Evolutionary conservation across 2,888 invertebrate genomes (phyloP), one percentile per base, ranked within the genome.

Genomic region (Meghimatium bilineatum): DNA sequence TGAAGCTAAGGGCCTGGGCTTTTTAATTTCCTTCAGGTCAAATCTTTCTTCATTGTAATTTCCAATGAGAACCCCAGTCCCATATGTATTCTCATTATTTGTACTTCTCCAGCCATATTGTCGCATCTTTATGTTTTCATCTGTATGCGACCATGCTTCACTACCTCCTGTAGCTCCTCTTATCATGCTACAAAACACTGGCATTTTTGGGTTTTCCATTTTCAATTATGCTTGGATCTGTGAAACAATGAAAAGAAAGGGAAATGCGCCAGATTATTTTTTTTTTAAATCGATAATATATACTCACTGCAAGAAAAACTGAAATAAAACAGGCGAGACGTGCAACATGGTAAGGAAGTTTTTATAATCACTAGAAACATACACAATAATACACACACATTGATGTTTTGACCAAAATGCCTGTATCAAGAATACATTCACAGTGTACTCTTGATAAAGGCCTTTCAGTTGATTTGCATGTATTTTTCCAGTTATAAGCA

Each of bases 21-120:
- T 86, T 80, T 88, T 90, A 36, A 86, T 86, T 72, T 91, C 86
- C 29, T 88, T 87, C 32, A 92, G 88, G 84, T 93, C 93, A 85
- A 90, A 91, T 82, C 90, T 84, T 49, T 93, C 90, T 81, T 93
- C 93, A 76, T 90, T 90, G 91, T 92, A 93, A 87, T 93, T 93
- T 74, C 93, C 93, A 49, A 93, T 88, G 69, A 93, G 87, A 3
- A 91, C 91, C 17, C 86, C 86, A 49, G 90, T 90, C 29, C 86
- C 72, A 85, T 90, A 92, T 2, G 88, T 87, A 29, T 88, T 91
- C 84, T 92, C 93, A 79, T 91, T 91, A 75, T 89, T 92, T 0
- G 91, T 91, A 80, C 92, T 91, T 38, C 92, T 85, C 92, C 92
- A 92, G 0, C 92, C 92, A 80, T 91, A 91, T 86, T 92, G 91